phyloP scores from a whole-genome alignment of 2,888 invertebrate genomes.

The Eumerus sabulonum region DNA sequence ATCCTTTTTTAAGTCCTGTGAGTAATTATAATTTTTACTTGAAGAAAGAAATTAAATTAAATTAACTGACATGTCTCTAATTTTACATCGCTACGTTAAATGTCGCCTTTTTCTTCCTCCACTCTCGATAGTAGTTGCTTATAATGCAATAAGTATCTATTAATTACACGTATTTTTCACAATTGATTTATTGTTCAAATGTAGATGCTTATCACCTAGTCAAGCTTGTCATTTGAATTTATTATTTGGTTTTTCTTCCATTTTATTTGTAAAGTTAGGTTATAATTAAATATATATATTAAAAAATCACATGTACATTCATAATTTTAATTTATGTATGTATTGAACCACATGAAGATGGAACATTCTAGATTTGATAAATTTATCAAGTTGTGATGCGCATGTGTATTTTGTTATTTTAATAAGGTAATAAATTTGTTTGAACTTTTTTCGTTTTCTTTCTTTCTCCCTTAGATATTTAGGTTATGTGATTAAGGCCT shows the following conservation, averaged over 20 bases:
- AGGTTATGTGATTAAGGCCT: conserved; percentile 60
- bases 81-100: conserved; percentile 26
- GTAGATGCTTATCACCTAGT: conserved; percentile 40
- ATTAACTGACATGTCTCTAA: conserved; percentile 5
- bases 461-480: conserved; percentile 15
- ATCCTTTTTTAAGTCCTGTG: neutral
- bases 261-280: conserved; percentile 40
- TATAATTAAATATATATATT: conserved; percentile 36
- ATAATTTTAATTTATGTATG: conserved; percentile 20
- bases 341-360: conserved; percentile 58
- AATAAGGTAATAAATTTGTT: conserved; percentile 60
- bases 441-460: conserved; percentile 61
- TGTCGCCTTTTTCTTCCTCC: neutral
- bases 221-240: conserved; percentile 27
- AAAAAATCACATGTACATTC: conserved; percentile 57
- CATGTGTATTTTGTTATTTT: conserved; percentile 39
- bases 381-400: conserved; percentile 21
- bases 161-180: conserved; percentile 1
- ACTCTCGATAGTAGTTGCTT: too few relatives aligned
- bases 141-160: neutral
- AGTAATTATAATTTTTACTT: conserved; percentile 5
- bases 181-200: conserved; percentile 15
- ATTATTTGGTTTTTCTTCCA: conserved; percentile 7
- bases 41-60: conserved; percentile 7
- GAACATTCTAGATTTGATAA: conserved; percentile 50